These are phyloP conservation scores for Miltochrista miniata DNA, from an alignment of 2,888 invertebrate genomes.

Conservation along the genomic window DNA sequence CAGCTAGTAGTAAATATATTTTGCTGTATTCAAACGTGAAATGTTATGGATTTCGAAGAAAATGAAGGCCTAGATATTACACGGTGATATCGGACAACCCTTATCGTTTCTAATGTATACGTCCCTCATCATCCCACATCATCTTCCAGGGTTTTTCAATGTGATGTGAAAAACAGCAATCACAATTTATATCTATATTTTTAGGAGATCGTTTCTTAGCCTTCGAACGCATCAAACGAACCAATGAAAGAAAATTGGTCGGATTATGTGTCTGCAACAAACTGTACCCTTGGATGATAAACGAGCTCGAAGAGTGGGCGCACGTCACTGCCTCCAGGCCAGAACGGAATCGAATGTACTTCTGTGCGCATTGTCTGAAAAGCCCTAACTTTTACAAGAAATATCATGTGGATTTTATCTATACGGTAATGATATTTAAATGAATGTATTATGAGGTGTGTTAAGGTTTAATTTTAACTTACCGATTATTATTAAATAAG, in stretches of 20 bases:
- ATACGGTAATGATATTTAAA: constrained; percentile 64
- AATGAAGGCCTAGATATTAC: too few species aligned
- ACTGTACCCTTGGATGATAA: constrained; percentile 77
- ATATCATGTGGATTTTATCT: constrained; percentile 70
- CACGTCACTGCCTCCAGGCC: constrained; percentile 64
- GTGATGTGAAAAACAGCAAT: too few species aligned
- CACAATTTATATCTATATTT: not conserved
- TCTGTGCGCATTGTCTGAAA: constrained; percentile 76
- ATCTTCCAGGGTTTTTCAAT: too few species aligned
- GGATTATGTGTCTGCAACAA: constrained; percentile 77
- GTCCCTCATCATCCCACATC: too few species aligned
- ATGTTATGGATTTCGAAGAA: too few species aligned
- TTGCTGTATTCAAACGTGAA: too few species aligned
- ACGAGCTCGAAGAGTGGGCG: constrained; percentile 79
- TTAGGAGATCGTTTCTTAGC: constrained; percentile 64
- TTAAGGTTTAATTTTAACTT: too few species aligned
- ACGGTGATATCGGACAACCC: too few species aligned
- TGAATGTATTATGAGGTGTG: too few species aligned
- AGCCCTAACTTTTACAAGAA: constrained; percentile 73
- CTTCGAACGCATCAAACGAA: constrained; percentile 57
- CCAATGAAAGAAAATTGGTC: constrained; percentile 65
- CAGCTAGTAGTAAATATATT: too few species aligned
- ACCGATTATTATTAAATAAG: too few species aligned
- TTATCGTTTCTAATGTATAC: too few species aligned
- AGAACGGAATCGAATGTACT: constrained; percentile 73